These are phyloP conservation scores for Halcyon malimbica DNA, from an alignment of 2,113 vertebrate genomes.

Conservation along the genomic window DNA sequence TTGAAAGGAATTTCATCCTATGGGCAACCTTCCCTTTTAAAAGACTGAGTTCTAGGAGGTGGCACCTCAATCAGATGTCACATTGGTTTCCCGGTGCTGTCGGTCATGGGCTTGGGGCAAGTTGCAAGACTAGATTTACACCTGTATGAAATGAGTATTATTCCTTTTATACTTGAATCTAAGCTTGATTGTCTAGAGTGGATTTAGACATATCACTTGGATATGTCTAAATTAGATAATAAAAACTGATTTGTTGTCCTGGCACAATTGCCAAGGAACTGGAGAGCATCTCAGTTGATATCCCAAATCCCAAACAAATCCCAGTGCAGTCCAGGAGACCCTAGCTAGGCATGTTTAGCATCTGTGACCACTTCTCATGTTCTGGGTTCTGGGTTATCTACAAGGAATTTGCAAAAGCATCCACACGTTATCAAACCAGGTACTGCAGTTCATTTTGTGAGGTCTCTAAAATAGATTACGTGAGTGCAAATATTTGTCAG, in stretches of 20 bases:
- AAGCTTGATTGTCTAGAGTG: neutral
- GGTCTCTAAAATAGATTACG: neutral
- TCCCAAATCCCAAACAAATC: neutral
- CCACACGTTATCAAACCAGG: neutral
- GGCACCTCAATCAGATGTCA: neutral
- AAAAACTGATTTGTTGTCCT: neutral
- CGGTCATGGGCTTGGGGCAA: neutral
- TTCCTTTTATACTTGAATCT: neutral
- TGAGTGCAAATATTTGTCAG: slow-evolving; percentile 42
- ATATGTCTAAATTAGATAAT: neutral
- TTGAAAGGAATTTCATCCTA: neutral
- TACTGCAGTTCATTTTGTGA: neutral
- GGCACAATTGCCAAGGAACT: neutral
- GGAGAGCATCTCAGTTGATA: neutral
- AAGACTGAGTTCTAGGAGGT: neutral
- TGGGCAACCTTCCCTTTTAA: neutral
- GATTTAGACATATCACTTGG: neutral
- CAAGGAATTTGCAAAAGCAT: neutral
- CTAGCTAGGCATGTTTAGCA: neutral
- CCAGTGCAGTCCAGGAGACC: neutral
- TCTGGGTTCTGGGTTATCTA: neutral
- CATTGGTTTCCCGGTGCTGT: neutral
- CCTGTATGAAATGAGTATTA: neutral
- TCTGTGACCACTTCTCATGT: neutral
- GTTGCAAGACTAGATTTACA: neutral